Base-by-base conservation (phyloP, 2,888 invertebrate species). In the Philereme transversata region DNA sequence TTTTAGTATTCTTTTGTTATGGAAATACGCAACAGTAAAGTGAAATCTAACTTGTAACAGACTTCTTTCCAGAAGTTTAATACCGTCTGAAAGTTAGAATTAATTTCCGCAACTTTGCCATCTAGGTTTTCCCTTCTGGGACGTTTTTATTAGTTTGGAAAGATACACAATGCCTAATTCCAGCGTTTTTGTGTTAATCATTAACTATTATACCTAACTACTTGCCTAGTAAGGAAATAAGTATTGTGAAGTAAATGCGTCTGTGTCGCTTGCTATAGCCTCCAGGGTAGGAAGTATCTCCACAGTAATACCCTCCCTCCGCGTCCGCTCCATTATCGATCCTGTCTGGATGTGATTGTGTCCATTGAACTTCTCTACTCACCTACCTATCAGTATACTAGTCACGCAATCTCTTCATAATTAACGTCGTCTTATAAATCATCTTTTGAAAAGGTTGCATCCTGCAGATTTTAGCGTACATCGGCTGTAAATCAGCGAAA, bases 401-500 rank as follows among this genome's bases (percentile, higher is more conserved):
- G 34, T 60, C 58, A 53, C 49, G 38, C 47, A 50, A 54, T 43
- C 35, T 50, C 22, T 36, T 51, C 52, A 57, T 44, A 57, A 62
- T 57, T 55, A 49, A 41, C 9, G 8, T 38, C 7, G 38, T 38
- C 8, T 38, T 38, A 38, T 38, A 6, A 38, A 38, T 6, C 38
- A 38, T 8, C 8, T 38, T 38, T 5, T 8, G 43, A 50, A 51
- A 41, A 38, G 51, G 36, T 41, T 36, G 53, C 55, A 35, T 51
- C 35, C 22, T 51, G 57, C 52, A 45, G 51, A 51, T 60, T 50
- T 45, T 47, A 48, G 53, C 49, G 22, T 43, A 6, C 22, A 56
- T 52, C 62, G 60, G 65, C 73, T 74, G 69, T 79, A 82, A 79
- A 81, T 84, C 76, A 75, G 74, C 77, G 76, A 78, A 81, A 81